phyloP scores from a whole-genome alignment of 2,113 vertebrate species.

The Gavia stellata region DNA sequence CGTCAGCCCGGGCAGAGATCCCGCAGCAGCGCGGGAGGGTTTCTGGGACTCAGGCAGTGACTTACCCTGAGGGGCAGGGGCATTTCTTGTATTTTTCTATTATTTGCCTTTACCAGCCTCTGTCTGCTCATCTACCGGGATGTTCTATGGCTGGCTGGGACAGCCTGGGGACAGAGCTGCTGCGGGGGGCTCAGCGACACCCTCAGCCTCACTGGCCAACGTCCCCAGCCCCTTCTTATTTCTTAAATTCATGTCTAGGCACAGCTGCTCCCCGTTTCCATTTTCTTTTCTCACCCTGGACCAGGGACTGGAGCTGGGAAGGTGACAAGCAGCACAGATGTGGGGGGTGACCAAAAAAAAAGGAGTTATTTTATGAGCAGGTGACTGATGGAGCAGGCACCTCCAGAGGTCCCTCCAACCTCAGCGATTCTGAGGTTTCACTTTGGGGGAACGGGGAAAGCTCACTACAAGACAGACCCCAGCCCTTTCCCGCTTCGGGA shows the following conservation, averaged over 20 bases:
- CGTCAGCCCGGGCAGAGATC: not conserved
- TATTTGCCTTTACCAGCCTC: not conserved
- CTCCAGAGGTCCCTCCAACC: not conserved
- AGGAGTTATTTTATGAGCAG: not conserved
- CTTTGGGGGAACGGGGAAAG: fast-evolving
- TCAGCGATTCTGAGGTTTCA: fast-evolving
- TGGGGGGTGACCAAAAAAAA: not conserved
- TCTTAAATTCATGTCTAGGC: not conserved
- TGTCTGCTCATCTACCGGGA: not conserved
- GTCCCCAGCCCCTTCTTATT: not conserved
- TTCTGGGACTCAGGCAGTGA: not conserved
- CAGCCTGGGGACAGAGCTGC: not conserved
- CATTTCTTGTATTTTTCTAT: not conserved
- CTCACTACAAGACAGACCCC: not conserved
- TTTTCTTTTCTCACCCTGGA: not conserved
- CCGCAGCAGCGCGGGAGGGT: not conserved
- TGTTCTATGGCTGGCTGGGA: not conserved
- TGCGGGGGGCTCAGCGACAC: not conserved
- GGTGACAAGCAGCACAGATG: not conserved
- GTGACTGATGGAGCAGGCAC: not conserved
- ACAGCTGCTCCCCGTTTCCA: not conserved
- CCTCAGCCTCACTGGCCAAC: not conserved
- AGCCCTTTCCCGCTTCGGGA: not conserved
- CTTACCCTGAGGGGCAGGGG: not conserved
- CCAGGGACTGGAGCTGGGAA: not conserved